These are phyloP conservation scores for Hedychridium roseum DNA, from an alignment of 2,888 invertebrate genomes.

Conservation along the genomic window DNA sequence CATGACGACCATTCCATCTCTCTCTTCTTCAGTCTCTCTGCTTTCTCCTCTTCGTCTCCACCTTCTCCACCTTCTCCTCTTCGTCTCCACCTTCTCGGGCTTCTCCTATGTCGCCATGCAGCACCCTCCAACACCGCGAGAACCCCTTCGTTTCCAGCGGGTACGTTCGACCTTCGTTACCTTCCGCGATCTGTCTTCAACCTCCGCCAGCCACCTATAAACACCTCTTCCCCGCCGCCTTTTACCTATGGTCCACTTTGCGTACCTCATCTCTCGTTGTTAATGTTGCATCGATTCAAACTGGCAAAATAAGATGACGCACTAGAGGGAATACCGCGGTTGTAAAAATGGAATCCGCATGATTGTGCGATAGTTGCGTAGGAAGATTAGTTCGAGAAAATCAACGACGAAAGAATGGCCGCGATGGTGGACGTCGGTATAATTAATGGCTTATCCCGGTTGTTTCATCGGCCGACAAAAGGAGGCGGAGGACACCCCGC, in stretches of 20 bases:
- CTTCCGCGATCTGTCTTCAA: constrained; percentile 22
- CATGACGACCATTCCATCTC: constrained; percentile 59
- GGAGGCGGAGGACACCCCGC: constrained; percentile 16
- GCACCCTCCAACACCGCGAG: constrained; percentile 5
- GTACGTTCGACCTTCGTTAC: constrained; percentile 18
- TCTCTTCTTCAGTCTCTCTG: constrained; percentile 41
- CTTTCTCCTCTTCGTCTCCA: constrained; percentile 32
- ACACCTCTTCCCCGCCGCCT: constrained; percentile 18
- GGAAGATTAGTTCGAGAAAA: constrained; percentile 35
- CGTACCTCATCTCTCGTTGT: constrained; percentile 57
- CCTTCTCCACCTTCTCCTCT: constrained; percentile 13
- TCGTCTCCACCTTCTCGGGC: constrained; percentile 12
- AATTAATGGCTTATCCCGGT: constrained; percentile 37
- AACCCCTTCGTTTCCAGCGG: constrained; percentile 14
- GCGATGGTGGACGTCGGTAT: constrained; percentile 33
- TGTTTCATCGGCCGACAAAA: constrained; percentile 31
- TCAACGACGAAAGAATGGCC: constrained; percentile 22
- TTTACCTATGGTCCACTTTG: constrained; percentile 35
- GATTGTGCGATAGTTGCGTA: constrained; percentile 35
- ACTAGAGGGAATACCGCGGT: not conserved
- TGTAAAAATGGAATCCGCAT: constrained; percentile 29
- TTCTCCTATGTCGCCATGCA: constrained; percentile 5
- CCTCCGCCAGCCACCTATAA: constrained; percentile 24
- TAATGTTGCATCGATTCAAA: constrained; percentile 57
- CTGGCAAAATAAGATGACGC: constrained; percentile 38